phyloP scores from a whole-genome alignment of 2,797 vertebrate species.

The Smutsia gigantea region DNA sequence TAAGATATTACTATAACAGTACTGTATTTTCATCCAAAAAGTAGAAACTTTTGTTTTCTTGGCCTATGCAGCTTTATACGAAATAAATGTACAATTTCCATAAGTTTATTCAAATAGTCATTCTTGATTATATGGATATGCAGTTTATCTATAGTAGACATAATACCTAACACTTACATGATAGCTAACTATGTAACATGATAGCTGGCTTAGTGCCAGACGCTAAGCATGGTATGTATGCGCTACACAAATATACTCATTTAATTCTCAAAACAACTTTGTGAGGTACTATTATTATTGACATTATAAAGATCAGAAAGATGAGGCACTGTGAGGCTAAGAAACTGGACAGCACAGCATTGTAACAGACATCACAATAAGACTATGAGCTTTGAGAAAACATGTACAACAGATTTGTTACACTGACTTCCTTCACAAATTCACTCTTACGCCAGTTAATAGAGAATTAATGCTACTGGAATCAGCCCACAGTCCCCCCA shows the following conservation, averaged over 20 bases:
- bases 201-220: background rate
- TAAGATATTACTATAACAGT: background rate
- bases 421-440: background rate
- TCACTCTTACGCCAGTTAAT: background rate
- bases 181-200: background rate
- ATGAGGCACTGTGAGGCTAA: background rate
- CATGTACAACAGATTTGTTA: background rate
- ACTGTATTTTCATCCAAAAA: slow-evolving; percentile 42
- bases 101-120: slow-evolving; percentile 23
- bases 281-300: background rate
- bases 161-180: background rate
- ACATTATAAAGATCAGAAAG: slow-evolving; percentile 49
- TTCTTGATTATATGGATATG: background rate
- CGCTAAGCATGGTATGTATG: background rate
- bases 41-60: background rate
- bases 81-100: slow-evolving; percentile 43
- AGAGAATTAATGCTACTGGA: background rate
- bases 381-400: background rate
- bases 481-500: background rate
- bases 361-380: background rate
- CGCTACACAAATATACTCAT: background rate
- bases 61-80: background rate
- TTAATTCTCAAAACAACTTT: background rate
- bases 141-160: background rate
- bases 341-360: background rate